phyloP scores from a whole-genome alignment of 2,888 invertebrate genomes.

The Plutella xylostella region DNA sequence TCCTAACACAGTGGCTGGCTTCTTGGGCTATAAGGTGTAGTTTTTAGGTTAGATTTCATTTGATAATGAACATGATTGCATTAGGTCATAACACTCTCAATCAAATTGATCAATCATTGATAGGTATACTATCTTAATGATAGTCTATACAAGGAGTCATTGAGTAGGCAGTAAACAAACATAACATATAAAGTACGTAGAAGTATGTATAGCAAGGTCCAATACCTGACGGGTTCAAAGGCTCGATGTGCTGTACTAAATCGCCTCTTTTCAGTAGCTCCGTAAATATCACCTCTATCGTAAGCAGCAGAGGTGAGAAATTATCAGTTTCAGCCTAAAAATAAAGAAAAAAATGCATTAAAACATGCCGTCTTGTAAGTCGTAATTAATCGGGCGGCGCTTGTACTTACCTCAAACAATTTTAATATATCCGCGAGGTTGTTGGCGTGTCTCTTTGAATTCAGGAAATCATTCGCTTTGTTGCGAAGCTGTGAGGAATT shows the following conservation, averaged over 20 bases:
- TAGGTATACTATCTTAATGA: not conserved
- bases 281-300: constrained; percentile 78
- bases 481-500: constrained; percentile 74
- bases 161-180: not conserved
- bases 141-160: not conserved
- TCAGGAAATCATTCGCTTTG: constrained; percentile 79
- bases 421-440: constrained; percentile 76
- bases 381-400: constrained; percentile 2
- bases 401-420: constrained; percentile 72
- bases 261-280: constrained; percentile 75
- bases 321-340: constrained; percentile 58
- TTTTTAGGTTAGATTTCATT: too few relatives aligned
- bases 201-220: not conserved
- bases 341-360: not conserved
- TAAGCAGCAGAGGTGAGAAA: constrained; percentile 72
- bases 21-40: not conserved
- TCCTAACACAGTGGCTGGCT: not conserved
- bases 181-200: not conserved
- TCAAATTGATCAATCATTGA: not conserved
- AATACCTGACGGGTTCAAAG: constrained; percentile 69
- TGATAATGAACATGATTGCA: too few relatives aligned
- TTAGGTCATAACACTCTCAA: too few relatives aligned
- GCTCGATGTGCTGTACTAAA: constrained; percentile 71
- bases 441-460: constrained; percentile 73
- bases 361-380: not conserved